phyloP scores from a whole-genome alignment of 2,113 vertebrate species.

The Ciconia boyciana region DNA sequence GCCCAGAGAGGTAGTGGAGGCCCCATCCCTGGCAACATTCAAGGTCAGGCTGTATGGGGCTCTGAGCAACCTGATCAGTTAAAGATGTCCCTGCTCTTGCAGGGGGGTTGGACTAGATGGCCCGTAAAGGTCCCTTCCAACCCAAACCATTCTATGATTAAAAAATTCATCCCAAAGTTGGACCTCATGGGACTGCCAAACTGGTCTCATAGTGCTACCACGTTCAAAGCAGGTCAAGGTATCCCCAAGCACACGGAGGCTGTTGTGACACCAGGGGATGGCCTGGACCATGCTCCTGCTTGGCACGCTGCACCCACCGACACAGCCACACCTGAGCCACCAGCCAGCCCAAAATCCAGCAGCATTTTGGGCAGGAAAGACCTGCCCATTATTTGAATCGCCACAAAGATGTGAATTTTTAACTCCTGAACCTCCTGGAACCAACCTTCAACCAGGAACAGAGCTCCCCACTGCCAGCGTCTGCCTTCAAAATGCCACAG shows the following conservation, averaged over 20 bases:
- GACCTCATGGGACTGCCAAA: neutral
- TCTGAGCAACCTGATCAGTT: too few relatives aligned
- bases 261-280: neutral
- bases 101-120: too few relatives aligned
- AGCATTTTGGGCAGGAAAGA: neutral
- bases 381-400: accelerated
- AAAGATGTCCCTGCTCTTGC: too few relatives aligned
- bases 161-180: neutral
- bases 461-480: neutral
- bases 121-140: too few relatives aligned
- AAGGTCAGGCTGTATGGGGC: too few relatives aligned
- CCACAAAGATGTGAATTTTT: accelerated
- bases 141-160: too few relatives aligned
- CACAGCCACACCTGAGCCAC: accelerated
- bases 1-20: too few relatives aligned
- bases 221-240: neutral
- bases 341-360: neutral
- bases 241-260: accelerated
- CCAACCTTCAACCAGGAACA: neutral
- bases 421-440: neutral
- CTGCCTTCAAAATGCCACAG: neutral
- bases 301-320: accelerated
- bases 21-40: too few relatives aligned
- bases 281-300: neutral
- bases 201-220: neutral